Conservation (phyloP, 1,140 invertebrate species). For the Cotesia typhae region DNA sequence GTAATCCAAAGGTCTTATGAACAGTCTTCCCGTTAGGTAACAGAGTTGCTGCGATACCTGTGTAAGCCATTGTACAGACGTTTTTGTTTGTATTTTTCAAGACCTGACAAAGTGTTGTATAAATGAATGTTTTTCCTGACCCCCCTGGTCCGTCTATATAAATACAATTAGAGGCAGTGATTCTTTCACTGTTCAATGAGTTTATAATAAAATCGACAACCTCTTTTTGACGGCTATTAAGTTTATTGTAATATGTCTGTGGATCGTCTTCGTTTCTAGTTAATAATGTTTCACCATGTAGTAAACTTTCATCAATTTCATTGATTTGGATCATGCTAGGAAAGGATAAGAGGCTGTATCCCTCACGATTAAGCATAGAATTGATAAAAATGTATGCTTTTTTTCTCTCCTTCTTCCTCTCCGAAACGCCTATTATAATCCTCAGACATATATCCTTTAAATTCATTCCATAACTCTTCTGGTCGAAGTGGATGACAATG, state of each 20-base stretch:
- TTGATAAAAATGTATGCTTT: not conserved
- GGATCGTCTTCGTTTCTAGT: too few relatives aligned
- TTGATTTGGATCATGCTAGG: not conserved
- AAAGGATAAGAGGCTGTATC: not conserved
- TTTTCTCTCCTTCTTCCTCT: not conserved
- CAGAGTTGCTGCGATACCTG: not conserved
- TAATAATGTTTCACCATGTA: too few relatives aligned
- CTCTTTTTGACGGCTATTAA: too few relatives aligned
- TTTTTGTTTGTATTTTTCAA: not conserved
- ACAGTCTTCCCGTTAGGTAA: not conserved
- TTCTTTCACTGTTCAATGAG: not conserved
- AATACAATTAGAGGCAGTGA: not conserved
- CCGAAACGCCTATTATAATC: not conserved
- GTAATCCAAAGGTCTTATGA: not conserved
- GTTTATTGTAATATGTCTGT: too few relatives aligned
- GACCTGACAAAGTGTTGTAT: not conserved
- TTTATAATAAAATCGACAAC: too few relatives aligned
- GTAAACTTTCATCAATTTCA: not conserved
- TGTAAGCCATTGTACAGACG: not conserved
- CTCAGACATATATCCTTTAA: too few relatives aligned
- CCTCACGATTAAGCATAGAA: not conserved
- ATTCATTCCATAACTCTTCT: too few relatives aligned
- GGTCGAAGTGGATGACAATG: too few relatives aligned
- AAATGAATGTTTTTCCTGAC: slow-evolving; percentile 1
- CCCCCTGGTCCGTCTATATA: slow-evolving; percentile 1